phyloP scores from a whole-genome alignment of 2,113 vertebrate genomes.

The Neotoma lepida region DNA sequence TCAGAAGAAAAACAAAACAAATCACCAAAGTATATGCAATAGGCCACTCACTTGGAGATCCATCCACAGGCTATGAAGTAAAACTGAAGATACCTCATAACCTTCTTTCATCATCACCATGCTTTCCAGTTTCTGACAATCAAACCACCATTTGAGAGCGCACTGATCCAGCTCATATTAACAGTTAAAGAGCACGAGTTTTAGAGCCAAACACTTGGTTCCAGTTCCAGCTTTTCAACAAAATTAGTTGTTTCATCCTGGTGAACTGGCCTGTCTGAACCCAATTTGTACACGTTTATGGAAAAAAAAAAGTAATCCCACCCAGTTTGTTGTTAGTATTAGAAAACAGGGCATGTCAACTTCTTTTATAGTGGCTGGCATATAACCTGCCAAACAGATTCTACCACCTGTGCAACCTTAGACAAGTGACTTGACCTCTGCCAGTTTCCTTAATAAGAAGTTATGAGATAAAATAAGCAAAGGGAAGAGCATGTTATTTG shows the following conservation, averaged over 20 bases:
- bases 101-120: conserved; percentile 28
- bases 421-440: conserved; percentile 3
- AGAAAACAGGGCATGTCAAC: background rate
- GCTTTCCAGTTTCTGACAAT: conserved; percentile 47
- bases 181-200: background rate
- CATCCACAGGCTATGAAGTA: conserved; percentile 5
- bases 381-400: conserved; percentile 17
- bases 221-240: conserved; percentile 35
- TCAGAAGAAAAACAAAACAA: conserved; percentile 28
- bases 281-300: conserved; percentile 7
- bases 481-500: background rate
- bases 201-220: conserved; percentile 16
- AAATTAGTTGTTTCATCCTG: background rate
- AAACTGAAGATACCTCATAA: conserved; percentile 37
- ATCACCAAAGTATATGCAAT: conserved; percentile 41
- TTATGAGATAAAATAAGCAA: conserved; percentile 25
- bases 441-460: background rate
- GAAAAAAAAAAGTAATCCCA: background rate
- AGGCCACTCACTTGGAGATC: conserved; percentile 34
- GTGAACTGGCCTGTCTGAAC: background rate
- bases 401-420: conserved; percentile 3
- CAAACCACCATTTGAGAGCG: background rate
- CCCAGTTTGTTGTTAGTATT: background rate
- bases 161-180: background rate
- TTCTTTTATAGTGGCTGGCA: conserved; percentile 5